Conservation (phyloP, 2,113 vertebrate genomes). For the Ailuropoda melanoleuca region DNA sequence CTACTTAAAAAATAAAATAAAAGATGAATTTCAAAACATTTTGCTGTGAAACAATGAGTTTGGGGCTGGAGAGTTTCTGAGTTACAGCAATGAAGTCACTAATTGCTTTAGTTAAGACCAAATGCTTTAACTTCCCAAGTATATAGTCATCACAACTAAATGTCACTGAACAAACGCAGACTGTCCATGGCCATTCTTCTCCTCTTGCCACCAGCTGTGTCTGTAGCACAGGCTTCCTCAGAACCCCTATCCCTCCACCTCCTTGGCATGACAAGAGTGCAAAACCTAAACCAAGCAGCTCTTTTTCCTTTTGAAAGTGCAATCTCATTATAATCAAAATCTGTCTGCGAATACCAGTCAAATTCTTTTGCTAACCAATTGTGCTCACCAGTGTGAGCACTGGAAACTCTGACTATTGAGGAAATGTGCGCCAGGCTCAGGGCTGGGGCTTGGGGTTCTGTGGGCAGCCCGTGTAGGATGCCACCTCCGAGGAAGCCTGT, state of each 20-base stretch:
- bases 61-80: not conserved
- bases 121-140: not conserved
- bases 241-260: not conserved
- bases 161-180: not conserved
- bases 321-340: not conserved
- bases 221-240: not conserved
- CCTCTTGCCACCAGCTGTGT: not conserved
- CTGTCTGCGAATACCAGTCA: not conserved
- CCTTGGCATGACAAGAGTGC: not conserved
- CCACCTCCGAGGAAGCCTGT: not conserved
- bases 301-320: not conserved
- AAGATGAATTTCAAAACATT: not conserved
- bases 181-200: not conserved
- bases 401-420: not conserved
- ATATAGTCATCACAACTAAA: not conserved
- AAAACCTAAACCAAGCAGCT: not conserved
- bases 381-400: not conserved
- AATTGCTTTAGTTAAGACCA: not conserved
- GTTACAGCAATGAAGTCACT: not conserved
- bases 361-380: not conserved
- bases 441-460: not conserved
- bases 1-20: not conserved
- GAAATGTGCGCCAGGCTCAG: not conserved
- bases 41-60: not conserved
- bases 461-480: not conserved